These are phyloP conservation scores for Helogale parvula DNA, from an alignment of 2,113 vertebrate genomes.

Conservation along the genomic window DNA sequence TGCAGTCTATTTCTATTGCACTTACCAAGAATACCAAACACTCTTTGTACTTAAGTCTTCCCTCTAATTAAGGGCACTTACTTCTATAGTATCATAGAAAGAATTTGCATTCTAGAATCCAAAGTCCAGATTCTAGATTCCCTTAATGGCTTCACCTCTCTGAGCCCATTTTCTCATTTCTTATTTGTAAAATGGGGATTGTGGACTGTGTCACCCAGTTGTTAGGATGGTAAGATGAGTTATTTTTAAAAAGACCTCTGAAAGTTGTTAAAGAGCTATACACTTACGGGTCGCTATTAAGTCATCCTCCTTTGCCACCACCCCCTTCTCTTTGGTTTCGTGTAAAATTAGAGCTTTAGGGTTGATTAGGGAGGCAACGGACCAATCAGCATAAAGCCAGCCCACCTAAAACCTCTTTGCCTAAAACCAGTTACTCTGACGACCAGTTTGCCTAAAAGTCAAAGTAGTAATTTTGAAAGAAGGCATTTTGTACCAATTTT, in stretches of 20 bases:
- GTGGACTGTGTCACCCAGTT: background rate
- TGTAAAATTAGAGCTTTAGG: slow-evolving; percentile 52
- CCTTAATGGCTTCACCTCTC: background rate
- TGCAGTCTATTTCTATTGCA: background rate
- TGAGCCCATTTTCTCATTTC: slow-evolving; percentile 31
- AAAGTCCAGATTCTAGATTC: background rate
- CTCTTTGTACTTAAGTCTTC: slow-evolving; percentile 6
- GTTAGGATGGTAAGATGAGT: background rate
- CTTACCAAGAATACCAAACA: background rate
- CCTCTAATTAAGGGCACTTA: background rate
- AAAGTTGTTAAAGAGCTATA: background rate
- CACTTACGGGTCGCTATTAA: background rate
- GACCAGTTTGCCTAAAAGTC: slow-evolving; percentile 64
- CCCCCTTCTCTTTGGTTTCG: background rate
- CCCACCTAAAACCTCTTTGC: slow-evolving; percentile 29
- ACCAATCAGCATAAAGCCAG: slow-evolving; percentile 29
- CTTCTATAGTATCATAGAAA: background rate
- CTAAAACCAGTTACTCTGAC: slow-evolving; percentile 36
- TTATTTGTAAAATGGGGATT: background rate
- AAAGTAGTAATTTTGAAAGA: slow-evolving; percentile 69
- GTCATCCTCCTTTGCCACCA: background rate
- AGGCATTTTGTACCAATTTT: slow-evolving; percentile 56
- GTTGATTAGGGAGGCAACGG: background rate
- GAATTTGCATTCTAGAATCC: background rate
- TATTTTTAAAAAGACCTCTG: background rate